Percentiles rank a stretch among this genome's conserved stretches.
phyloP scores from a whole-genome alignment of 2,113 vertebrate genomes.

The Rhinichthys klamathensis region DNA sequence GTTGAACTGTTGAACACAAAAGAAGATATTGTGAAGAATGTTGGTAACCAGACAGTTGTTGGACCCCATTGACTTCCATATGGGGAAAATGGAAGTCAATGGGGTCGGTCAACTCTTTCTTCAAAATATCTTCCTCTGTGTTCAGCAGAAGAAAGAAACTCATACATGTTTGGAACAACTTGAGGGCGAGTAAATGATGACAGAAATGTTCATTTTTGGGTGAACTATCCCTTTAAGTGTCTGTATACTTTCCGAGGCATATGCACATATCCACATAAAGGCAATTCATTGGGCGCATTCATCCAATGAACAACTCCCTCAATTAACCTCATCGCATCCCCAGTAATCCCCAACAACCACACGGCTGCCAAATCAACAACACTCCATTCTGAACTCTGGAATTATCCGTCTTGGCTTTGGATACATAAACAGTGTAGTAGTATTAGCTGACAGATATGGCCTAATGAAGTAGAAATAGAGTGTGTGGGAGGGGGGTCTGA shows the following conservation, averaged over 20 bases:
- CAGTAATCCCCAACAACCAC: slow-evolving; percentile 42
- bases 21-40: no score
- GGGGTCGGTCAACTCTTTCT: background rate
- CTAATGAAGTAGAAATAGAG: slow-evolving; percentile 76
- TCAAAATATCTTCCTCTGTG: background rate
- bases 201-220: background rate
- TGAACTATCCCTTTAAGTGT: background rate
- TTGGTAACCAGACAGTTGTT: background rate
- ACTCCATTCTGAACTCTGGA: slow-evolving; percentile 41
- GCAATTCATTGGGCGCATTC: background rate
- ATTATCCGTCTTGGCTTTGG: slow-evolving; percentile 64
- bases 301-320: background rate
- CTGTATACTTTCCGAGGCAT: background rate
- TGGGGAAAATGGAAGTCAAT: no score
- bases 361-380: slow-evolving; percentile 41
- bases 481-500: slow-evolving; percentile 79
- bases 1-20: no score
- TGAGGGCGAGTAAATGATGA: background rate
- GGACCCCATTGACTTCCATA: background rate
- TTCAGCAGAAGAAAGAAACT: background rate
- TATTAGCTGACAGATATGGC: slow-evolving; percentile 60
- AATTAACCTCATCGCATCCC: slow-evolving; percentile 17
- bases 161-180: background rate
- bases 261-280: background rate
- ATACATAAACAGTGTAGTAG: slow-evolving; percentile 70